Percentiles rank a stretch among this genome's conserved stretches.
phyloP scores from a whole-genome alignment of 2,797 vertebrate genomes.

The Dipus sagitta region DNA sequence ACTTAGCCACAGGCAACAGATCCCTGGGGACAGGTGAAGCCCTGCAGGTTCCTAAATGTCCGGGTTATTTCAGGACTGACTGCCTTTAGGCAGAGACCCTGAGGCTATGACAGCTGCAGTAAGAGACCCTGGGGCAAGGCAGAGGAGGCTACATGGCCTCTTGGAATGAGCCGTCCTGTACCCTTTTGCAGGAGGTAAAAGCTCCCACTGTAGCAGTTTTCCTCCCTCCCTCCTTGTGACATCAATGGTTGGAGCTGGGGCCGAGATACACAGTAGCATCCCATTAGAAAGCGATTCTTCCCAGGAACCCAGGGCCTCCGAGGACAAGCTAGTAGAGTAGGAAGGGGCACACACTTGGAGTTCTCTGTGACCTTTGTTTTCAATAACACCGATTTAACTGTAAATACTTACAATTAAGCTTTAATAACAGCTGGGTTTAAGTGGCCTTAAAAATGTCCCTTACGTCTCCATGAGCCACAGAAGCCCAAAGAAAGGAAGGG shows the following conservation, averaged over 20 bases:
- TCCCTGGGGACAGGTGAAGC: neutral
- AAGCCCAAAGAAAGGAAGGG: neutral
- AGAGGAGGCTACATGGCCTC: rapidly evolving
- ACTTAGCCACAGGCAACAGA: neutral
- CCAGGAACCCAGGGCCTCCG: rapidly evolving
- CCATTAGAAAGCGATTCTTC: rapidly evolving
- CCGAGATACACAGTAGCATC: rapidly evolving
- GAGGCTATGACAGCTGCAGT: neutral
- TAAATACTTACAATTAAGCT: neutral
- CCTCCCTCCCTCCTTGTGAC: rapidly evolving
- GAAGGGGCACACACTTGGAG: neutral
- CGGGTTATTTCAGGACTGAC: neutral
- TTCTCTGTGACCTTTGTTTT: neutral
- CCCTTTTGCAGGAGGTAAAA: rapidly evolving
- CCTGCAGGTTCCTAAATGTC: rapidly evolving
- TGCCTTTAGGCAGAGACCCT: neutral
- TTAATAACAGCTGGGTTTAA: neutral
- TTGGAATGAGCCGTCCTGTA: neutral
- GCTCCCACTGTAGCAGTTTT: rapidly evolving
- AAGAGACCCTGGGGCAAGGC: rapidly evolving
- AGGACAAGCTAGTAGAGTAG: rapidly evolving
- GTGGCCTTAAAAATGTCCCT: neutral
- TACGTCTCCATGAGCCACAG: neutral
- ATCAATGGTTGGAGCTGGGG: rapidly evolving
- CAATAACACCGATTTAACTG: neutral